A percentile compares a stretch with the other conserved stretches of the same genome.
phyloP scores from a whole-genome alignment of 2,797 vertebrate species.

The Falco novaeseelandiae region DNA sequence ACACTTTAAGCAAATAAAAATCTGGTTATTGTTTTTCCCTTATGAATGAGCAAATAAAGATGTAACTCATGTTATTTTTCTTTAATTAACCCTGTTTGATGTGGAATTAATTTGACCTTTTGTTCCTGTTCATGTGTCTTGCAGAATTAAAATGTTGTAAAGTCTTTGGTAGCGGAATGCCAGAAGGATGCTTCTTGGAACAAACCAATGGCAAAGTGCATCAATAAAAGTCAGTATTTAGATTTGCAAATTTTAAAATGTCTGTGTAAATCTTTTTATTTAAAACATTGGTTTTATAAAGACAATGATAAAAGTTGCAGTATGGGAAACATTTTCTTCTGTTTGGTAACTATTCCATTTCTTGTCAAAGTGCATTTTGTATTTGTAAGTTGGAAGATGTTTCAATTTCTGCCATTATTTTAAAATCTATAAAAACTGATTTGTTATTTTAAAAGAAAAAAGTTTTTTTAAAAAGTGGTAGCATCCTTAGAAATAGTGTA shows the following conservation, averaged over 20 bases:
- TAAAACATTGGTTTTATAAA: not conserved
- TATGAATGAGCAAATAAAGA: not conserved
- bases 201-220: conserved; percentile 61
- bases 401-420: not conserved
- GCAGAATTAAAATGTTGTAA: conserved; percentile 26
- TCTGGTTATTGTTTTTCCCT: not conserved
- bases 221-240: conserved; percentile 55
- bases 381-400: not conserved
- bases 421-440: not conserved
- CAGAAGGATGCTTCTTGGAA: conserved; percentile 74
- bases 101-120: not conserved
- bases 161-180: conserved; percentile 62
- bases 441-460: not conserved
- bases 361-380: not conserved
- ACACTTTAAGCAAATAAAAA: not conserved
- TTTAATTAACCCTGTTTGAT: not conserved
- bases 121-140: not conserved
- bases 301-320: not conserved
- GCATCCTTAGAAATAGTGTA: not conserved
- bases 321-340: not conserved
- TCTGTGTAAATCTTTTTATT: not conserved
- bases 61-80: not conserved
- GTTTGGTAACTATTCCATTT: not conserved
- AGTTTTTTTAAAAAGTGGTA: no score
- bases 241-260: not conserved